Percentiles rank a stretch among this genome's conserved stretches.
phyloP scores from a whole-genome alignment of 1,140 invertebrate species.

The Campodea augens region DNA sequence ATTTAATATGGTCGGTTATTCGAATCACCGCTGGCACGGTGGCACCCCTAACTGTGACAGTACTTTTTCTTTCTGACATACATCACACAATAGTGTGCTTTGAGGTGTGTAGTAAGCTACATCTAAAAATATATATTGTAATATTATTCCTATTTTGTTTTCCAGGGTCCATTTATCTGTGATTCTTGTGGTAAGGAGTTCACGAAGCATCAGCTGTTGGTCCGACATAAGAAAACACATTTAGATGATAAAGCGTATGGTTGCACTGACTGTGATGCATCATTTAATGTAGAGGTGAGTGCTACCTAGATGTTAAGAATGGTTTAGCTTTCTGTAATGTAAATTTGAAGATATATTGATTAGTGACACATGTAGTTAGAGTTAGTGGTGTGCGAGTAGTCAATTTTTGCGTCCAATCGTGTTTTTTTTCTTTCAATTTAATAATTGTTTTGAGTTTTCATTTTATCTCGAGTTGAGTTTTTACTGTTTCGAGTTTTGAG shows the following conservation, averaged over 20 bases:
- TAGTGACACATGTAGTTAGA: neutral
- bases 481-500: too few relatives aligned
- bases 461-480: too few relatives aligned
- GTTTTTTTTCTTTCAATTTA: constrained; percentile 3
- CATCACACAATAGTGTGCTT: too few relatives aligned
- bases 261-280: constrained; percentile 35
- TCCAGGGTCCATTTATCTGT: constrained; percentile 30
- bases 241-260: constrained; percentile 39
- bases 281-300: constrained; percentile 39
- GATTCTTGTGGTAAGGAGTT: constrained; percentile 34
- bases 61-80: neutral
- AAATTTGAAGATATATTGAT: constrained; percentile 4
- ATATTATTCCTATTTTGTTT: too few relatives aligned
- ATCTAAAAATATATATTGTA: too few relatives aligned
- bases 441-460: neutral
- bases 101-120: too few relatives aligned
- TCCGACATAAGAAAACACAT: constrained; percentile 34
- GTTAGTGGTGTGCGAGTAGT: constrained; percentile 6
- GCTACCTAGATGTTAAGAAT: constrained; percentile 10
- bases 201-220: constrained; percentile 28
- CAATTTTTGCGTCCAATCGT: constrained; percentile 14
- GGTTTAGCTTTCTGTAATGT: constrained; percentile 10
- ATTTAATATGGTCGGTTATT: too few relatives aligned
- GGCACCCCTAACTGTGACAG: neutral
- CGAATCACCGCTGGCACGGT: too few relatives aligned